A percentile compares a stretch with the other conserved stretches of the same genome.
phyloP scores from a whole-genome alignment of 37 sponge, comb jelly and placozoan species.

The Cliona cf. orientalis region DNA sequence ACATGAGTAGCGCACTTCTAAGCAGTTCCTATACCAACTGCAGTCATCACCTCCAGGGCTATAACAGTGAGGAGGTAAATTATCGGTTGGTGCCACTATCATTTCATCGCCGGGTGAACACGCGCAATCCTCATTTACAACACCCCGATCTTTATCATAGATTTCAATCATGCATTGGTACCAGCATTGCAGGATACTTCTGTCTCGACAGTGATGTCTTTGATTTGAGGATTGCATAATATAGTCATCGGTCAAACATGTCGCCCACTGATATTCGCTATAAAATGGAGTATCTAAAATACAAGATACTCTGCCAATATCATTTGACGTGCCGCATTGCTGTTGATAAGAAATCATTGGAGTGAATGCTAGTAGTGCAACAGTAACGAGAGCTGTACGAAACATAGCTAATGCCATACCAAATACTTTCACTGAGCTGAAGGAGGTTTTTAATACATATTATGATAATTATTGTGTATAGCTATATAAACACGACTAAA shows the following conservation, averaged over 20 bases:
- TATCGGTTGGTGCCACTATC: neutral
- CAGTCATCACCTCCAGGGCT: constrained; percentile 57
- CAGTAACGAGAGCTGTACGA: too few relatives aligned
- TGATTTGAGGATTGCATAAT: neutral
- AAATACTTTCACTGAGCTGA: too few relatives aligned
- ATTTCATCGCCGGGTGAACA: constrained; percentile 25
- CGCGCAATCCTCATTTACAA: constrained; percentile 22
- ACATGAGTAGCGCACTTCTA: constrained; percentile 45
- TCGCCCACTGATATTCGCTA: constrained; percentile 54
- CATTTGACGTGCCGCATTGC: too few relatives aligned
- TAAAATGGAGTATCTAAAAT: too few relatives aligned
- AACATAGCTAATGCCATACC: too few relatives aligned
- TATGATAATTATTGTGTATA: too few relatives aligned
- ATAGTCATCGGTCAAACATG: constrained; percentile 59
- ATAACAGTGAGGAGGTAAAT: constrained; percentile 42
- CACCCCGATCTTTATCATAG: constrained; percentile 21
- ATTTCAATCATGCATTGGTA: constrained; percentile 46
- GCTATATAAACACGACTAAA: too few relatives aligned
- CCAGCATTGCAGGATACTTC: constrained; percentile 11
- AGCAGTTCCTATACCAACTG: constrained; percentile 52
- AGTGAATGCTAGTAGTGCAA: too few relatives aligned
- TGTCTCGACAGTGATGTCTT: neutral
- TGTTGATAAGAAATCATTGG: too few relatives aligned
- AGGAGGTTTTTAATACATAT: too few relatives aligned
- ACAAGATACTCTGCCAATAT: too few relatives aligned